Evolutionary conservation across 2,888 invertebrate genomes (phyloP).

Genomic region (Cephus pygmeus): DNA sequence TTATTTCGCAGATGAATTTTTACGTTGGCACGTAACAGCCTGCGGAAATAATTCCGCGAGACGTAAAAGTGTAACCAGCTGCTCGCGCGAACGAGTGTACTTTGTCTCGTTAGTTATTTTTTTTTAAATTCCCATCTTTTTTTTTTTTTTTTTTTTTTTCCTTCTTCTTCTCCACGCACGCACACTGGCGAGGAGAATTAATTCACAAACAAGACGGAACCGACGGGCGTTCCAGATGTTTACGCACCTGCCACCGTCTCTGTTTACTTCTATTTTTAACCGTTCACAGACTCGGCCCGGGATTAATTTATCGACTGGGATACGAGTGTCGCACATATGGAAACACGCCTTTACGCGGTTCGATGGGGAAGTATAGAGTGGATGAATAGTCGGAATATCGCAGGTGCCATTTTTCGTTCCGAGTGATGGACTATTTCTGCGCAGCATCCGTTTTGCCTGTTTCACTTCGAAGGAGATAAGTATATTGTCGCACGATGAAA

Average conservation of each 20-base stretch:
- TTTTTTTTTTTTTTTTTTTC: neutral
- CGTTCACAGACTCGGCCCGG: neutral
- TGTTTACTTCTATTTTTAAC: slow-evolving; percentile 28
- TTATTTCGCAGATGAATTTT: neutral
- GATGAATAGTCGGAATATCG: neutral
- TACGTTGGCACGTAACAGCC: neutral
- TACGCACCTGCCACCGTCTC: slow-evolving; percentile 28
- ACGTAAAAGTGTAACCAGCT: neutral
- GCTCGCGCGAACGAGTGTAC: neutral
- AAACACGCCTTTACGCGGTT: neutral
- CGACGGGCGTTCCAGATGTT: slow-evolving; percentile 34
- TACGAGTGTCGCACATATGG: neutral
- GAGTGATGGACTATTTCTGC: neutral
- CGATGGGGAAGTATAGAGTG: neutral
- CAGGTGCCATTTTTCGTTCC: neutral
- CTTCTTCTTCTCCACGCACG: neutral
- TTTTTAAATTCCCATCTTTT: neutral
- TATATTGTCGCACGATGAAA: neutral
- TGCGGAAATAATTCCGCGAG: neutral
- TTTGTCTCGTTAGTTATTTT: neutral
- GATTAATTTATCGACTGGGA: neutral
- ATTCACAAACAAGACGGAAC: slow-evolving; percentile 21
- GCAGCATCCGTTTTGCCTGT: neutral
- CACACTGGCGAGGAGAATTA: slow-evolving; percentile 9
- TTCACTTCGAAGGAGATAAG: neutral